Conservation (phyloP, 1,140 invertebrate genomes). For the Drosophila mojavensis region DNA sequence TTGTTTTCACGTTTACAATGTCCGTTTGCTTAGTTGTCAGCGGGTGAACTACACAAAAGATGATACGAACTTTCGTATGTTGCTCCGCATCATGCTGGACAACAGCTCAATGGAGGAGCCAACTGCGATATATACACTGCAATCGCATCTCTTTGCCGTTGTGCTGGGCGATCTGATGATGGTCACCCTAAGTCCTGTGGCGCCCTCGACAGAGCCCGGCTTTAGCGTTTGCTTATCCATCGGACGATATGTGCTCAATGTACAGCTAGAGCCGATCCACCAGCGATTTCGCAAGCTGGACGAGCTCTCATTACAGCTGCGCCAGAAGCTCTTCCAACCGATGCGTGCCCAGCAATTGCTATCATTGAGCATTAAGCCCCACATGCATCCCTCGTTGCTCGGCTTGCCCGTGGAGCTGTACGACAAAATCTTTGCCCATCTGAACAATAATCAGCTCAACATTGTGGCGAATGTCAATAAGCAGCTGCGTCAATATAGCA, state of each 20-base stretch:
- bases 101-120: slow-evolving; percentile 11
- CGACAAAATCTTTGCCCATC: slow-evolving; percentile 58
- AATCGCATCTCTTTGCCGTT: slow-evolving; percentile 48
- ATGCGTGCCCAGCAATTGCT: slow-evolving; percentile 63
- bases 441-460: slow-evolving; percentile 55
- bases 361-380: slow-evolving; percentile 28
- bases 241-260: slow-evolving; percentile 64
- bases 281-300: slow-evolving; percentile 66
- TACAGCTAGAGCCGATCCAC: slow-evolving; percentile 51
- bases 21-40: slow-evolving; percentile 51
- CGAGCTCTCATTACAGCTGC: slow-evolving; percentile 55
- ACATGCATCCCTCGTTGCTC: slow-evolving; percentile 53
- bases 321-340: slow-evolving; percentile 70
- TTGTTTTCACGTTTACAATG: slow-evolving; percentile 67
- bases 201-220: slow-evolving; percentile 37
- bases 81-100: slow-evolving; percentile 49
- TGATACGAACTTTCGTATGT: slow-evolving; percentile 33
- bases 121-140: slow-evolving; percentile 3
- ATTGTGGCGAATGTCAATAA: slow-evolving; percentile 67
- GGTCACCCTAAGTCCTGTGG: slow-evolving; percentile 58
- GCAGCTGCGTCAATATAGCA: slow-evolving; percentile 38
- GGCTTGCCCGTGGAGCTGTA: slow-evolving; percentile 66
- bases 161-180: slow-evolving; percentile 66
- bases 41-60: neutral
- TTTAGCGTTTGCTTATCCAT: slow-evolving; percentile 63